Evolutionary conservation across 92 coral and sea anemone genomes (phyloP), one percentile per base, ranked within the genome.

Genomic region (Pocillopora meandrina): DNA sequence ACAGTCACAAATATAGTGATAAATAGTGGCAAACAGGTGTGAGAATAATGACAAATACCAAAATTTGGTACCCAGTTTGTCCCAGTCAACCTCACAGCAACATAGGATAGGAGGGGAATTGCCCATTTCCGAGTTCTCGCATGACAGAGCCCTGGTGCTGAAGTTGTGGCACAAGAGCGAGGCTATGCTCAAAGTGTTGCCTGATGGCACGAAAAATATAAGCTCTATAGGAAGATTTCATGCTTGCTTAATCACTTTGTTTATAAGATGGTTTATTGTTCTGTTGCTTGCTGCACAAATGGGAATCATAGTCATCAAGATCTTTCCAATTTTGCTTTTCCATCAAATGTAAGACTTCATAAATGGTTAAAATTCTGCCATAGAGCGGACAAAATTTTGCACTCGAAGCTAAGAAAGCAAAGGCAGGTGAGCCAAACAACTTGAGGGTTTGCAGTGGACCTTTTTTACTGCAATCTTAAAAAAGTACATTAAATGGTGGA

Each of bases 371-470:
- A 75, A 56, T 75, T 75, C 79, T 75, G 79, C 79, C 65, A 64
- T 64, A 75, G n/a, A 56, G 79, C 64, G 19, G 79, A 75, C 79
- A 75, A 17, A 35, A 56, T 66, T 12, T 75, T 75, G 64, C 63
- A 56, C 16, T 64, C 9, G 68, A 64, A 64, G 23, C 26, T 64
- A 67, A 2, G 9, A 81, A 81, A 84, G 88, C 77, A 23, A 67
- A 84, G 61, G 67, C 68, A 0, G 88, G 82, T 12, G 19, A 64
- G 83, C 88, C 88, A 21, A 67, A 84, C 52, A 85, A 23, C 88
- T 34, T 85, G 88, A 85, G 83, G 78, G 76, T 85, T 21, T 77
- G 83, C 42, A 75, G 88, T 20, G 83, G 56, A 77, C 84, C 77
- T 77, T 85, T 84, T 85, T 58, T 77, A 1, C 83, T 20, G 62